Evolutionary conservation across 2,113 vertebrate species (phyloP).

Genomic region (Oenanthe oenanthe): DNA sequence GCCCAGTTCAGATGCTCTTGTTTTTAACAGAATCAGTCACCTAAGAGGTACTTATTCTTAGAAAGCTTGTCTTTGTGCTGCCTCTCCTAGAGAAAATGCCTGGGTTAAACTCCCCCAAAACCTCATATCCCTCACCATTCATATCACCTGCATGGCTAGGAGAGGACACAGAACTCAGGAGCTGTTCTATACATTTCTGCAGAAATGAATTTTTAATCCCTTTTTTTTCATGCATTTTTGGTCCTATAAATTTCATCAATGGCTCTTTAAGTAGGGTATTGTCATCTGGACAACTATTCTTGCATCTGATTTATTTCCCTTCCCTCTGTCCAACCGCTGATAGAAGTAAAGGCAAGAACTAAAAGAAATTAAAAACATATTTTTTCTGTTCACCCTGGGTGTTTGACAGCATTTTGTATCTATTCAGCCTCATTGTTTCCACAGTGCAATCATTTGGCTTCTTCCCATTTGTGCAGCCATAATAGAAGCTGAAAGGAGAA

Average conservation of each 20-base stretch:
- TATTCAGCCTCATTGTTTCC: constrained; percentile 2
- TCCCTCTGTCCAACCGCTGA: neutral
- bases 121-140: neutral
- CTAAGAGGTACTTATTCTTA: neutral
- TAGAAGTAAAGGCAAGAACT: constrained; percentile 33
- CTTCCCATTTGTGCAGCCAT: constrained; percentile 22
- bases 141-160: neutral
- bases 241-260: neutral
- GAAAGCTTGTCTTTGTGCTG: neutral
- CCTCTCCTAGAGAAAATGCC: neutral
- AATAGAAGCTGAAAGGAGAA: constrained; percentile 7
- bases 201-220: neutral
- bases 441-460: constrained; percentile 33
- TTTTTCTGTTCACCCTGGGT: constrained; percentile 1
- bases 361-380: constrained; percentile 49
- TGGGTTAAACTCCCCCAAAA: neutral
- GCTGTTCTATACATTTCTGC: neutral
- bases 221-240: neutral
- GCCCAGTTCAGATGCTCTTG: neutral
- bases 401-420: constrained; percentile 46
- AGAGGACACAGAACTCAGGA: neutral
- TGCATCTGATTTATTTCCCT: neutral
- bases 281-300: neutral
- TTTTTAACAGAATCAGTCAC: neutral
- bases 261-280: neutral